phyloP scores from a whole-genome alignment of 2,888 invertebrate genomes.

The Diaphora mendica region DNA sequence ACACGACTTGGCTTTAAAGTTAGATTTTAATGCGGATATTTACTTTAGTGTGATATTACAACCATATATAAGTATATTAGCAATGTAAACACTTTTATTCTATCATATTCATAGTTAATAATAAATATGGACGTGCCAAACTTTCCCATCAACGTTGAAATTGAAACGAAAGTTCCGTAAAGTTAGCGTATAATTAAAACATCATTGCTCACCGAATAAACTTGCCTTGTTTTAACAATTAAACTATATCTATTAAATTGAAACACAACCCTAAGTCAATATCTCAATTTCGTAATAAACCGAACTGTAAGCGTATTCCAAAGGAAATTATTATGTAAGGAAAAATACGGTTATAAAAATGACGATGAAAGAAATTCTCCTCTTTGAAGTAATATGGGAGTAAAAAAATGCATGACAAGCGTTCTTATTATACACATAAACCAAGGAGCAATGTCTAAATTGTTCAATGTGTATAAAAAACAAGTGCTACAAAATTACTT shows the following conservation, averaged over 20 bases:
- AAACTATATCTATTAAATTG: slow-evolving; percentile 6
- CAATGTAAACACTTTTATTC: neutral
- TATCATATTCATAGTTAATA: neutral
- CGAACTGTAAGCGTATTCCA: slow-evolving; percentile 20
- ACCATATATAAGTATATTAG: neutral
- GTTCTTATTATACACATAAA: slow-evolving; percentile 30
- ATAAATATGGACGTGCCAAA: neutral
- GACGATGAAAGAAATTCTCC: slow-evolving; percentile 35
- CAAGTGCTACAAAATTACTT: too few species aligned
- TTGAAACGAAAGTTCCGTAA: neutral
- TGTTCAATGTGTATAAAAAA: neutral
- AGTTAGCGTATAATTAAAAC: slow-evolving; percentile 13
- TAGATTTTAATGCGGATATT: neutral
- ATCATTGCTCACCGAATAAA: slow-evolving; percentile 8
- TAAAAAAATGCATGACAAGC: slow-evolving; percentile 17
- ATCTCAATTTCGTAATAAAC: slow-evolving; percentile 8
- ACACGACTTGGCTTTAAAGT: neutral
- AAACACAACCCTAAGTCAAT: slow-evolving; percentile 11
- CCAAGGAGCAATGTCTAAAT: slow-evolving; percentile 9
- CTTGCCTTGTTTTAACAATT: slow-evolving; percentile 3
- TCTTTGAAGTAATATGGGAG: slow-evolving; percentile 33
- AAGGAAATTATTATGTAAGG: slow-evolving; percentile 25
- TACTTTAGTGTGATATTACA: neutral
- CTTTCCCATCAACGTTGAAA: neutral
- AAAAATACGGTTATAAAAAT: slow-evolving; percentile 15